Conservation (phyloP, 35 echinoderm and acorn worm genomes). For the Holothuria glaberrima region DNA sequence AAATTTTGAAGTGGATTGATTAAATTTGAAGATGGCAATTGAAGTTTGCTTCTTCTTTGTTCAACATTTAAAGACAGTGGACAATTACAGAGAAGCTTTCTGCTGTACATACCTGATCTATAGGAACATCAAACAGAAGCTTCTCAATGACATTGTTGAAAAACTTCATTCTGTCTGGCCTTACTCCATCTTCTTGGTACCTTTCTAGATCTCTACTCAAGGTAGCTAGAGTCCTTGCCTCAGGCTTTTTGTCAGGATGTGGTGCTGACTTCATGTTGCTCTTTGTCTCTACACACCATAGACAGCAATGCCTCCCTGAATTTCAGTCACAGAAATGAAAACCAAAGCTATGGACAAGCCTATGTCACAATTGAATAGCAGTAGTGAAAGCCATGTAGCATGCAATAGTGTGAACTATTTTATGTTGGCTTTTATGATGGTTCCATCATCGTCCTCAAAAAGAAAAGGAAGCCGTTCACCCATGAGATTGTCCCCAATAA, state of each 20-base stretch:
- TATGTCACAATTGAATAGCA: too few relatives aligned
- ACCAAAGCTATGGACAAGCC: too few relatives aligned
- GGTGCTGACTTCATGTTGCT: too few relatives aligned
- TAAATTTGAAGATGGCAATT: conserved; percentile 41
- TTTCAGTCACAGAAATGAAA: conserved; percentile 10
- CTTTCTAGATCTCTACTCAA: not conserved
- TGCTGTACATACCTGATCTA: not conserved
- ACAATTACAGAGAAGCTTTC: not conserved
- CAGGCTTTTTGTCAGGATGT: too few relatives aligned
- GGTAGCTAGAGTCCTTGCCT: not conserved
- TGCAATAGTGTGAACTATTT: too few relatives aligned
- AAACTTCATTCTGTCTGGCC: conserved; percentile 35
- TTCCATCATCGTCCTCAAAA: not conserved
- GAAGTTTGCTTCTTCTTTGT: not conserved
- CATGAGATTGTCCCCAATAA: conserved; percentile 34
- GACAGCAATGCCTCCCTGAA: not conserved
- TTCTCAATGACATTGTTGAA: conserved; percentile 35
- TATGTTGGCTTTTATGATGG: not conserved
- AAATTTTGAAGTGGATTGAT: not conserved
- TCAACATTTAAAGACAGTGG: too few relatives aligned
- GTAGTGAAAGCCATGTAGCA: too few relatives aligned
- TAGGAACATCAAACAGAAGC: not conserved
- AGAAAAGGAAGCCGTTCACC: conserved; percentile 42
- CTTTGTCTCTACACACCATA: not conserved
- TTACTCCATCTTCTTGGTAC: not conserved